Evolutionary conservation across 2,888 invertebrate genomes (phyloP).

Genomic region (Coelinius sp.): DNA sequence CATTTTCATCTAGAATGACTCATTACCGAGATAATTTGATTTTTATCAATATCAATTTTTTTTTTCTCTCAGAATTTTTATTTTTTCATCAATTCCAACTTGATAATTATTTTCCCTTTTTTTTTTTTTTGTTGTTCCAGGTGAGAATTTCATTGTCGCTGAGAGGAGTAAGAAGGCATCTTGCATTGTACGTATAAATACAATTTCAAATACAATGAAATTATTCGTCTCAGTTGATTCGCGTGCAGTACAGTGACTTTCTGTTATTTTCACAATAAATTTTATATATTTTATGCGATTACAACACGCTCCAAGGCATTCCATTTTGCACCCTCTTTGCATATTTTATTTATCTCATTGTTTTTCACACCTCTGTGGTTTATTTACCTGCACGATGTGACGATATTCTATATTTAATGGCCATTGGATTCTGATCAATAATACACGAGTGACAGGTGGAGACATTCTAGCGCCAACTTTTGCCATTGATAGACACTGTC

Average conservation of each 20-base stretch:
- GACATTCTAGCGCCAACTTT: background rate
- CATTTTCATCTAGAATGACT: too few relatives aligned
- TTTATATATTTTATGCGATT: conserved; percentile 10
- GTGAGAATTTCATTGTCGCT: background rate
- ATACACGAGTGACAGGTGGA: background rate
- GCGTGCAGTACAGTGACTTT: background rate
- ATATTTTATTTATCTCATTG: conserved; percentile 12
- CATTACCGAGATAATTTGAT: too few relatives aligned
- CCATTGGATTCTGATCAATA: background rate
- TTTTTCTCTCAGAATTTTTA: too few relatives aligned
- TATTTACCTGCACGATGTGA: background rate
- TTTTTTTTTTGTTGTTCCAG: conserved; percentile 4
- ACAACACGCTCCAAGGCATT: conserved; percentile 4
- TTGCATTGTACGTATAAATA: background rate
- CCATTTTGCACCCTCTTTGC: conserved; percentile 2
- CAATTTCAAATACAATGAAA: conserved; percentile 9
- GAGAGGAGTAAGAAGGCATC: background rate
- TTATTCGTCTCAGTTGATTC: conserved; percentile 16
- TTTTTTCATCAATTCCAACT: too few relatives aligned
- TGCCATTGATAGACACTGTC: background rate
- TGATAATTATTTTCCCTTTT: too few relatives aligned
- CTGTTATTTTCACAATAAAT: conserved; percentile 14
- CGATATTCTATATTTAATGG: background rate
- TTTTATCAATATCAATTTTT: too few relatives aligned
- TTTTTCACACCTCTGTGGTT: background rate